These are phyloP conservation scores for Ctenicera cuprea DNA, from an alignment of 2,888 invertebrate species.

Conservation along the genomic window DNA sequence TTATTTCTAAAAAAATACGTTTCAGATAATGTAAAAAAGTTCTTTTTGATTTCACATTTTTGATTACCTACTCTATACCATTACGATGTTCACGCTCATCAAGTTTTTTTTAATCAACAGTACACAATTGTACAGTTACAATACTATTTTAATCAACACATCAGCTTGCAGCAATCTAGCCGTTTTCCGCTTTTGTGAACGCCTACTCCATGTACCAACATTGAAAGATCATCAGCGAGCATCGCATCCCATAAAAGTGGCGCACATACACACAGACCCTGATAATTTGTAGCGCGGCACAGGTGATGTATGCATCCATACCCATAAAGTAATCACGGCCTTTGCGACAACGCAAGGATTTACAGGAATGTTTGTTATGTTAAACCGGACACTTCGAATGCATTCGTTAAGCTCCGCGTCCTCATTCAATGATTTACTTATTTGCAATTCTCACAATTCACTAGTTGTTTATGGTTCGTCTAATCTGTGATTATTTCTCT, in stretches of 20 bases:
- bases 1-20: no score
- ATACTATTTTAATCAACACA: slow-evolving; percentile 3
- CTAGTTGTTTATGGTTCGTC: slow-evolving; percentile 48
- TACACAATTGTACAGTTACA: background rate
- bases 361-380: slow-evolving; percentile 64
- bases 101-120: no score
- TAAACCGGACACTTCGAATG: slow-evolving; percentile 58
- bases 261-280: slow-evolving; percentile 25
- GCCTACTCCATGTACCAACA: slow-evolving; percentile 18
- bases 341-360: slow-evolving; percentile 63
- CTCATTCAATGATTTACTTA: slow-evolving; percentile 56
- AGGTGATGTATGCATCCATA: slow-evolving; percentile 62
- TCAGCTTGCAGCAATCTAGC: slow-evolving; percentile 2
- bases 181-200: slow-evolving; percentile 14
- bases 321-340: slow-evolving; percentile 65
- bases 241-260: slow-evolving; percentile 28
- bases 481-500: slow-evolving; percentile 49
- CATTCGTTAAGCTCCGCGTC: slow-evolving; percentile 52
- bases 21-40: no score
- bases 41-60: no score
- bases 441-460: slow-evolving; percentile 53
- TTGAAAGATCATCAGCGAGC: background rate
- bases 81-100: no score
- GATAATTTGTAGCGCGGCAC: slow-evolving; percentile 60
- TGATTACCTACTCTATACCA: no score